These are phyloP conservation scores for Ctena decussata DNA, from an alignment of 2,888 invertebrate genomes.

Conservation along the genomic window DNA sequence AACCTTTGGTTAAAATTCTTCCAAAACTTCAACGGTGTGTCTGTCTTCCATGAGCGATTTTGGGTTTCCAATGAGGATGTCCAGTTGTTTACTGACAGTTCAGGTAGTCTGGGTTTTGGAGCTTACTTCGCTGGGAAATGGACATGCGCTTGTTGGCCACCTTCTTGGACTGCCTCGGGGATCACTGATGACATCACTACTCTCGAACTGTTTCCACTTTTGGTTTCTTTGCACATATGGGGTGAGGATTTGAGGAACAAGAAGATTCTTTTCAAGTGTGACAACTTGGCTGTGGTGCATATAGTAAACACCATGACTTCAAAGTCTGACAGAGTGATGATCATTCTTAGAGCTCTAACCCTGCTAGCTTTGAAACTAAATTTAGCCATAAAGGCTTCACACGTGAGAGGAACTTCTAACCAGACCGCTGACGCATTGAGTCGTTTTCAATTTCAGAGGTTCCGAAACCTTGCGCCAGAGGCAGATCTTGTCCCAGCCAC, in stretches of 20 bases:
- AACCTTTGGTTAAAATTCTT: too few relatives aligned
- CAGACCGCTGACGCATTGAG: not conserved
- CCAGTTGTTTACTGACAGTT: not conserved
- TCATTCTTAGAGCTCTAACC: not conserved
- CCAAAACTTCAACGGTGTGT: too few relatives aligned
- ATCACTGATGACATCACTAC: not conserved
- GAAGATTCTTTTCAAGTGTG: not conserved
- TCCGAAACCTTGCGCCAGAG: not conserved
- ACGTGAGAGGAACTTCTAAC: not conserved
- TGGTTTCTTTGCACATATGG: too few relatives aligned
- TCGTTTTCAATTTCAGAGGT: not conserved
- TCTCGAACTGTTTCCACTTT: too few relatives aligned
- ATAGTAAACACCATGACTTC: not conserved
- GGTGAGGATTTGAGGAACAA: too few relatives aligned
- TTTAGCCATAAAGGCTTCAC: not conserved
- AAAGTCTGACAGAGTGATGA: not conserved
- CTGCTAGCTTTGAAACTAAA: not conserved
- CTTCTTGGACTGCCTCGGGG: not conserved
- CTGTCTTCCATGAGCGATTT: too few relatives aligned
- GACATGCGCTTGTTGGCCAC: not conserved
- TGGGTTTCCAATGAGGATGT: not conserved
- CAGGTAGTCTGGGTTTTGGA: not conserved
- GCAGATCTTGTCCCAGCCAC: not conserved
- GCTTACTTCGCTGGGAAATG: not conserved
- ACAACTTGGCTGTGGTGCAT: not conserved